These are phyloP conservation scores for Kryptopterus vitreolus DNA, from an alignment of 2,797 vertebrate species.

Conservation along the genomic window DNA sequence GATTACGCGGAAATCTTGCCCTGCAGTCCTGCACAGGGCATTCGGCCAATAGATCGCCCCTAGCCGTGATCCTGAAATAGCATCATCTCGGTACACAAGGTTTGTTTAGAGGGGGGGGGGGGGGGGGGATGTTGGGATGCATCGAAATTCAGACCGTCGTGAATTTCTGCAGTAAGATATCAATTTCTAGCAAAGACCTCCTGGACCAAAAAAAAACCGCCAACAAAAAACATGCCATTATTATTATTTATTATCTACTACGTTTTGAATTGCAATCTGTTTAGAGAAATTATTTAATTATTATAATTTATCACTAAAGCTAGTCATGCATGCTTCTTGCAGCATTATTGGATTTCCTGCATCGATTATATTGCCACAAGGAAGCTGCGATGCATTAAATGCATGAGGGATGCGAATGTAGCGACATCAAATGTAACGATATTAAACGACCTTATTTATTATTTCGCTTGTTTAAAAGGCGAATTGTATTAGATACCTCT, in stretches of 20 bases:
- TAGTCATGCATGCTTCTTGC: not conserved
- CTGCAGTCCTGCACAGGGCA: slow-evolving; percentile 19
- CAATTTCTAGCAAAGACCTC: not conserved
- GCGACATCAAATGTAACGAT: slow-evolving; percentile 17
- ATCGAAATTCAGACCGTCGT: not conserved
- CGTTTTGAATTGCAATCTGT: not conserved
- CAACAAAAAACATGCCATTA: not conserved
- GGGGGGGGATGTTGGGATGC: not conserved
- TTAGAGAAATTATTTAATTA: not conserved
- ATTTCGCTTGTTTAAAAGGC: slow-evolving; percentile 35
- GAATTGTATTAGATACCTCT: not conserved
- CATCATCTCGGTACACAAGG: slow-evolving; percentile 5
- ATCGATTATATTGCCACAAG: not conserved
- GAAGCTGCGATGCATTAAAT: not conserved
- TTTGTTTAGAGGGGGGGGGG: slow-evolving; percentile 4
- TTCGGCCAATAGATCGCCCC: slow-evolving; percentile 28
- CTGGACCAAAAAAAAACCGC: not conserved
- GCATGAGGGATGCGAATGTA: not conserved
- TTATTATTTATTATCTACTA: too few relatives aligned
- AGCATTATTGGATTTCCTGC: slow-evolving; percentile 20
- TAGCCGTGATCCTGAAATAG: slow-evolving; percentile 29
- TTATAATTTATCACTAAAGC: not conserved
- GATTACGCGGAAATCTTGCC: slow-evolving; percentile 58
- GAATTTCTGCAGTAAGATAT: not conserved
- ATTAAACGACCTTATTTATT: slow-evolving; percentile 38